Evolutionary conservation across 2,888 invertebrate species (phyloP).

Genomic region (Smittia aterrima): DNA sequence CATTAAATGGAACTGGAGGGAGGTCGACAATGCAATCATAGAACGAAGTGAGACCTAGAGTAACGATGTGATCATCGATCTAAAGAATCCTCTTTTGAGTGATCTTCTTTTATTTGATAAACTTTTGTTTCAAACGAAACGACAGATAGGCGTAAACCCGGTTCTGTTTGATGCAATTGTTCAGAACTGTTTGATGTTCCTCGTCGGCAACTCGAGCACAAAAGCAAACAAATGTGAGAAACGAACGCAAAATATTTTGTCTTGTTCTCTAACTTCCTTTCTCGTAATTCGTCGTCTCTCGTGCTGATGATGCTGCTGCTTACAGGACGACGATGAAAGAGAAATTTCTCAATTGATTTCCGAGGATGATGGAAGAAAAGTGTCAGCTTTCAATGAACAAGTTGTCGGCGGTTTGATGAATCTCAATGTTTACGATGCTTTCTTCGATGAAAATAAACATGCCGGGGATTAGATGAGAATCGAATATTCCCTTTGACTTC

Average conservation of each 20-base stretch:
- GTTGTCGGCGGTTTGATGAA: conserved; percentile 28
- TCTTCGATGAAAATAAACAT: conserved; percentile 22
- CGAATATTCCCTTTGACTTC: not conserved
- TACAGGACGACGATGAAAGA: conserved; percentile 19
- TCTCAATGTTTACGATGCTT: conserved; percentile 36
- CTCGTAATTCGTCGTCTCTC: conserved; percentile 19
- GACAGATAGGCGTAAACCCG: conserved; percentile 36
- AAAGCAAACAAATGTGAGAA: conserved; percentile 21
- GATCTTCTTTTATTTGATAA: not conserved
- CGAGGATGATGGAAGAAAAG: not conserved
- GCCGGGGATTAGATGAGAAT: not conserved
- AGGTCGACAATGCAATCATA: not conserved
- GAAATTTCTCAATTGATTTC: conserved; percentile 17
- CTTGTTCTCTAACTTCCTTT: not conserved
- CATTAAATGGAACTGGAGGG: not conserved
- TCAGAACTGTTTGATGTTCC: not conserved
- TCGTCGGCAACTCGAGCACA: conserved; percentile 10
- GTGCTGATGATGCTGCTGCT: conserved; percentile 3
- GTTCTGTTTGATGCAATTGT: conserved; percentile 31
- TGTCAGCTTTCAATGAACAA: conserved; percentile 41
- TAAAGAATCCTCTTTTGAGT: not conserved
- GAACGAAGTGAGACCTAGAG: not conserved
- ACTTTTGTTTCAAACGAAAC: not conserved
- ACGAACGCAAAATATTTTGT: conserved; percentile 17
- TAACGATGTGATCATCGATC: not conserved